Evolutionary conservation across 1,140 invertebrate species (phyloP), one percentile per base, ranked within the genome.

Genomic region (Bombus consobrinus): DNA sequence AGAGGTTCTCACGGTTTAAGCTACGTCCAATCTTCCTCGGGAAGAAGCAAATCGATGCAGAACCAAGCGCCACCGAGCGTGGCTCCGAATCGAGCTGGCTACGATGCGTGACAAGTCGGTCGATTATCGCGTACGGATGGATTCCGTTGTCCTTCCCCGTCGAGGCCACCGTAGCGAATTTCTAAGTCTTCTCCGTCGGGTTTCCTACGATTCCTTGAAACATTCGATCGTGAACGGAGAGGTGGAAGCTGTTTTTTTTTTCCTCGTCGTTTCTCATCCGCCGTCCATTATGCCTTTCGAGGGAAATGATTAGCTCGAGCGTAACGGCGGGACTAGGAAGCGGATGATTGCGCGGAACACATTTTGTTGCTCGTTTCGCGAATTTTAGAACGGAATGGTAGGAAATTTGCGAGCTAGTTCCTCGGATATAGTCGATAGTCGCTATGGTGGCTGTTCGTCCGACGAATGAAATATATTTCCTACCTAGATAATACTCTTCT

Each of bases 281-380:
- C 6, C 72, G 64, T 83, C 39, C 47, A 78, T 84, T 84, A 84
- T 43, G 47, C 10, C 43, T 71, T 84, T 84, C 75, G 66, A 79
- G 69, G 76, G 76, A 84, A 79, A 71, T 59, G 82, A 84, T 84
- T 71, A 79, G 75, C 77, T 57, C 53, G 77, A 84, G 66, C 82
- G 76, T 79, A 71, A 84, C 76, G 66, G 57, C 32, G 34, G 6
- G 53, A 84, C 74, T 68, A 78, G 75, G 82, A 78, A 83, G 64
- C 74, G 37, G 22, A 71, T 18, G 66, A 79, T 68, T 18, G 62
- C 62, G 39, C 62, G 39, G 43, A 76, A 41, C 47, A 53, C 47
- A 73, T 74, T 39, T 53, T 47, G 13, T 66, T 82, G 71, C 28
- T 83, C 59, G 13, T 39, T 9, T 72, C 34, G 18, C 34, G 66